phyloP scores from a whole-genome alignment of 2,888 invertebrate genomes.

The Pilophorus perplexus region DNA sequence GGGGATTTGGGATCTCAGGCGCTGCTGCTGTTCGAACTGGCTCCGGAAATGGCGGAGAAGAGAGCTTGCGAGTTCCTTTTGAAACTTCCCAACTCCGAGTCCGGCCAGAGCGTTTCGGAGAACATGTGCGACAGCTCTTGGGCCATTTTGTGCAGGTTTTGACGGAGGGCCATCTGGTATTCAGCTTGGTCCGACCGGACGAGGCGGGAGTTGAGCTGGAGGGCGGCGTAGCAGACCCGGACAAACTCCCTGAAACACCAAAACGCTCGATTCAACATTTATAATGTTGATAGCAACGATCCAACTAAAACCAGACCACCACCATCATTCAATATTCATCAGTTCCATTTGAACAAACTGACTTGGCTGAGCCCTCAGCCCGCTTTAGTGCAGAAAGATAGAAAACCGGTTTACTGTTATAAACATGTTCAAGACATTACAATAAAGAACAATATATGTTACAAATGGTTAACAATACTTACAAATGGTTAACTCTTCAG shows the following conservation, averaged over 20 bases:
- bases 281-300: too few relatives aligned
- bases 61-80: slow-evolving; percentile 75
- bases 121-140: slow-evolving; percentile 70
- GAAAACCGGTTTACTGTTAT: too few relatives aligned
- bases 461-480: too few relatives aligned
- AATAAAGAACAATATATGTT: too few relatives aligned
- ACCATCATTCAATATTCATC: too few relatives aligned
- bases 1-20: too few relatives aligned
- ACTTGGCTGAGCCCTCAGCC: too few relatives aligned
- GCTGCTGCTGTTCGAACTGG: slow-evolving; percentile 65
- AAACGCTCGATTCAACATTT: neutral
- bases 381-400: too few relatives aligned
- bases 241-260: slow-evolving; percentile 73
- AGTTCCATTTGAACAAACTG: too few relatives aligned
- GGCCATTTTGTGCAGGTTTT: slow-evolving; percentile 83
- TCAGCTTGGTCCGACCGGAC: slow-evolving; percentile 86
- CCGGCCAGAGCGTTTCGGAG: slow-evolving; percentile 68
- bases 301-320: too few relatives aligned
- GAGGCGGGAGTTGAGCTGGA: slow-evolving; percentile 84
- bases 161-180: slow-evolving; percentile 84
- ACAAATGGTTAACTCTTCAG: too few relatives aligned
- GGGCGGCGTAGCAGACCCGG: slow-evolving; percentile 82
- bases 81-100: slow-evolving; percentile 58
- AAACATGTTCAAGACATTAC: too few relatives aligned
- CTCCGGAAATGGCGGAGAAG: slow-evolving; percentile 76